Conservation (phyloP, 2,113 vertebrate genomes). For the Tupaia chinensis region DNA sequence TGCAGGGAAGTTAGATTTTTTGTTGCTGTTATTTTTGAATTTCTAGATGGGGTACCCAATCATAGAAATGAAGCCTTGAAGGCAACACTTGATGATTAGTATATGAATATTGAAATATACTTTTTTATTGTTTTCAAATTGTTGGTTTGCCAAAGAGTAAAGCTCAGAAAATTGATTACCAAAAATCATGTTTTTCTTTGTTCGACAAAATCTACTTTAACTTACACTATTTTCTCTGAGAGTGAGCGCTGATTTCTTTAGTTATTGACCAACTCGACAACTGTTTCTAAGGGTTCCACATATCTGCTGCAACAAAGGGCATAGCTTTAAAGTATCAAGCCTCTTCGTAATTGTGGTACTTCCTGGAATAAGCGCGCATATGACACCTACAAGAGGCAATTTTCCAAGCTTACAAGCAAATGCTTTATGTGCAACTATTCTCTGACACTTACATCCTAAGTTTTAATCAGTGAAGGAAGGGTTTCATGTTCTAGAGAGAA, state of each 20-base stretch:
- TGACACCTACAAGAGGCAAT: background rate
- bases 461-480: background rate
- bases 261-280: background rate
- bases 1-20: background rate
- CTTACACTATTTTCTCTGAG: background rate
- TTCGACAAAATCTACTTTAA: background rate
- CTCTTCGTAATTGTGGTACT: background rate
- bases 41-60: rapidly evolving
- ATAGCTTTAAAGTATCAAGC: background rate
- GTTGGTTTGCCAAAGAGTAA: background rate
- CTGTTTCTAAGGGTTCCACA: background rate
- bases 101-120: background rate
- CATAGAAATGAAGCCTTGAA: background rate
- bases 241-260: background rate
- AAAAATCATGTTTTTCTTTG: background rate
- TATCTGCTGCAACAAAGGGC: background rate
- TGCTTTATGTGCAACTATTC: background rate
- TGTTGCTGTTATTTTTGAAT: background rate
- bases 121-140: background rate
- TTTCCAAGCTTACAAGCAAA: background rate
- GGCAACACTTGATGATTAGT: background rate
- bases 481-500: background rate
- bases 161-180: background rate
- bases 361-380: background rate
- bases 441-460: background rate